These are phyloP conservation scores for Pachymerium ferrugineum DNA, from an alignment of 2,888 invertebrate genomes.

Conservation along the genomic window DNA sequence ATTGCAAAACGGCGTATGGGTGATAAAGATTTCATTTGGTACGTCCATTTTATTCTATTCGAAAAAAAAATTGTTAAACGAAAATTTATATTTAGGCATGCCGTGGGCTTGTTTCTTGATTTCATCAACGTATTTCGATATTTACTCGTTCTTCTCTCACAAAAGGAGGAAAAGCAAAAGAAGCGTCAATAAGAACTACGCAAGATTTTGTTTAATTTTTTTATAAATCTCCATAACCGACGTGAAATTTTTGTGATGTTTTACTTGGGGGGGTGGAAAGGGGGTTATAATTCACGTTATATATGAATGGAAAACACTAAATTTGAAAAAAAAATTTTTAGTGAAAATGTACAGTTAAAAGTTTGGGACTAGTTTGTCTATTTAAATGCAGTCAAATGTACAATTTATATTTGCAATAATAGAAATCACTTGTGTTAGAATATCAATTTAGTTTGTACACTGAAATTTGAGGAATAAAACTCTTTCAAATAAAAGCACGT, in stretches of 20 bases:
- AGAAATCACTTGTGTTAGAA: neutral
- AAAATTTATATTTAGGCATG: slow-evolving; percentile 54
- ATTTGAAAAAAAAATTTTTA: no score
- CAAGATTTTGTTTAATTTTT: neutral
- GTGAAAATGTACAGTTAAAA: no score
- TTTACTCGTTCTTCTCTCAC: slow-evolving; percentile 79
- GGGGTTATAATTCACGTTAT: neutral
- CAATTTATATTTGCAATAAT: neutral
- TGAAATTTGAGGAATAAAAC: slow-evolving; percentile 2
- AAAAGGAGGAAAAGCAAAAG: slow-evolving; percentile 44
- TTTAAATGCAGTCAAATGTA: neutral
- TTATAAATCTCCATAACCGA: neutral
- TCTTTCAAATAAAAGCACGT: neutral
- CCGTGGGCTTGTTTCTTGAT: slow-evolving; percentile 90
- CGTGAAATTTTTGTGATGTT: slow-evolving; percentile 1
- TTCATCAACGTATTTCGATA: slow-evolving; percentile 90
- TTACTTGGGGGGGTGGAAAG: neutral
- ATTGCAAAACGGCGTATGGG: slow-evolving; percentile 86
- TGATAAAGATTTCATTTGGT: slow-evolving; percentile 79
- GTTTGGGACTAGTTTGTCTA: neutral
- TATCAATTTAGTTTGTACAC: neutral
- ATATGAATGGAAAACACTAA: neutral
- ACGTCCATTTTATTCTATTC: neutral
- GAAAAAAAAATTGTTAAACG: neutral
- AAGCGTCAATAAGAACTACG: neutral